Base-by-base conservation (phyloP, 2,113 vertebrate genomes). In the Bos javanicus region DNA sequence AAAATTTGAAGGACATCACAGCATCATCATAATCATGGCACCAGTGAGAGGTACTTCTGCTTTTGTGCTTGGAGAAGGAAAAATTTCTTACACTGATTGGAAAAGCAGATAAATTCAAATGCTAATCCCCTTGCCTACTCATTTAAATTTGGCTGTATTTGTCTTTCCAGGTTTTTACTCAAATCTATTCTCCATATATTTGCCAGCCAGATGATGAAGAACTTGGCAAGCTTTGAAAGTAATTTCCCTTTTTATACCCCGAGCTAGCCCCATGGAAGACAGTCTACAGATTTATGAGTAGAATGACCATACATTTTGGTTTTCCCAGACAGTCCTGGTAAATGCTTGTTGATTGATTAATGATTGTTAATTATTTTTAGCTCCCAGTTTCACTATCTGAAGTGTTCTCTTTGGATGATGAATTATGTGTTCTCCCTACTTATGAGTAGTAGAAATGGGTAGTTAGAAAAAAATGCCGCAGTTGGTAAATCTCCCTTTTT, bases 71-170 rank as follows among this genome's bases (percentile, higher is more conserved):
- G 11, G 17, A 78, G 59, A 91, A 95, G 78, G 84, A 43, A 88
- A 76, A 60, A 59, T 94, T 96, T 96, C 64, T 90, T 60, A 88
- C 25, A 64, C 33, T 60, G 87, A 96, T 52, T 90, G 54, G 71
- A n/a, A 91, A 88, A 95, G 54, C 74, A 94, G 74, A 85, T 67
- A 43, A 90, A 81, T 83, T 89, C 52, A 90, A 84, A 95, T 60
- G 90, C 64, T 89, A 94, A 83, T 80, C 76, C 33, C 21, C n/a
- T 90, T 93, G 92, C 81, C 81, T 88, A 46, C 17, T 26, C 33
- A 56, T 84, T 94, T 94, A 76, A 98, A 97, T 88, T 96, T 92
- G 64, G 48, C 81, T 92, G 54, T 86, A 57, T 96, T 95, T 93
- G 90, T 89, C 92, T 89, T 97, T 56, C 14, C n/a, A 82, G 67